Percentiles rank a stretch among this genome's conserved stretches.
Conservation (phyloP, 2,797 vertebrate genomes). For the Scarus forsteni region DNA sequence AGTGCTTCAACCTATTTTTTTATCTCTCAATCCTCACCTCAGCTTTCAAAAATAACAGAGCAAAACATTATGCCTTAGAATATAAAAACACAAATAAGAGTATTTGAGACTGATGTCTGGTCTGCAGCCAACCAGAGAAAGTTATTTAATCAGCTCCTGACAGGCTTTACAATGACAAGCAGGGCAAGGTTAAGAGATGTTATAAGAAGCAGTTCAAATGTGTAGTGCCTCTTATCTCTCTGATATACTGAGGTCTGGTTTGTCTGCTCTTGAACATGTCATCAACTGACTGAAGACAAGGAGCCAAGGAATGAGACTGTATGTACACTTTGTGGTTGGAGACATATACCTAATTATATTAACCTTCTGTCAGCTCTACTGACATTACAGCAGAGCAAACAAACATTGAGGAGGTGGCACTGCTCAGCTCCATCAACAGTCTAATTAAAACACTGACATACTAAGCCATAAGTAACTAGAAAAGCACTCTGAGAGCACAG, state of each 20-base stretch:
- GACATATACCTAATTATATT: slow-evolving; percentile 75
- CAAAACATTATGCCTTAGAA: no score
- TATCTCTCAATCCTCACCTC: neutral
- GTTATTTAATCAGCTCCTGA: slow-evolving; percentile 45
- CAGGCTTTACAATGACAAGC: slow-evolving; percentile 43
- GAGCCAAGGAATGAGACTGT: slow-evolving; percentile 49
- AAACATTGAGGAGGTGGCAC: slow-evolving; percentile 29
- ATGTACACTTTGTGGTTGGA: slow-evolving; percentile 51
- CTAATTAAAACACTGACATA: slow-evolving; percentile 20
- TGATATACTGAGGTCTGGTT: slow-evolving; percentile 66
- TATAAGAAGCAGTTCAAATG: slow-evolving; percentile 39
- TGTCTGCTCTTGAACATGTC: slow-evolving; percentile 61
- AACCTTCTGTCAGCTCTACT: slow-evolving; percentile 53
- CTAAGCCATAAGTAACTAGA: neutral
- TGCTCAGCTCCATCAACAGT: slow-evolving; percentile 27
- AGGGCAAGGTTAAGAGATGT: slow-evolving; percentile 36
- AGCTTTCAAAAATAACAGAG: slow-evolving; percentile 12
- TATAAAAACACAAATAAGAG: slow-evolving; percentile 12
- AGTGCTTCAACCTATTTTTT: neutral
- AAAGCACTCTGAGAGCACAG: no score
- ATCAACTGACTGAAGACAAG: slow-evolving; percentile 41
- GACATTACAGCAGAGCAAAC: slow-evolving; percentile 38
- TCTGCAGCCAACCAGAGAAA: slow-evolving; percentile 9
- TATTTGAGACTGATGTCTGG: slow-evolving; percentile 21
- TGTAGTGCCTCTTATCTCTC: slow-evolving; percentile 60